These are phyloP conservation scores for Tenebrosternarchus preto DNA, from an alignment of 2,113 vertebrate genomes.

Conservation along the genomic window DNA sequence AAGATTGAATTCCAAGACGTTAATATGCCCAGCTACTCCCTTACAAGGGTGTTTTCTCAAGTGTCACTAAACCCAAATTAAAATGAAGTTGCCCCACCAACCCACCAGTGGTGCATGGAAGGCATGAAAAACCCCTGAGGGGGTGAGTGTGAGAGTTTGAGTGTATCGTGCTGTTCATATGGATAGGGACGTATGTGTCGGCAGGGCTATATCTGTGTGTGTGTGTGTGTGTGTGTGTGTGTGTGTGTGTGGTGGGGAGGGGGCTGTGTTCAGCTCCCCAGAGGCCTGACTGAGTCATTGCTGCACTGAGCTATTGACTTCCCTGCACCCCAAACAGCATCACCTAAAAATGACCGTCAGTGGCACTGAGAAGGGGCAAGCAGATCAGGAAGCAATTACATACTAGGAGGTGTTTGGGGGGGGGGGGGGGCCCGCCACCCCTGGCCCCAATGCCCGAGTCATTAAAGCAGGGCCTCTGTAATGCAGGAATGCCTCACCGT, in stretches of 20 bases:
- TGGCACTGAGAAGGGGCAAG: conserved; percentile 57
- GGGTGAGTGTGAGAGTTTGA: background rate
- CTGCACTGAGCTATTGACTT: conserved; percentile 12
- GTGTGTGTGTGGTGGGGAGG: too few relatives aligned
- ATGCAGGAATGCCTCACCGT: conserved; percentile 70
- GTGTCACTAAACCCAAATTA: background rate
- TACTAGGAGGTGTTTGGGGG: conserved; percentile 61
- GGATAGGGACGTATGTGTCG: background rate
- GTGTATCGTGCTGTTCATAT: background rate
- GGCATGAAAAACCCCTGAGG: background rate
- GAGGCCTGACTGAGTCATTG: conserved; percentile 21
- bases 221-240: too few relatives aligned
- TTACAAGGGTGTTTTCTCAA: background rate
- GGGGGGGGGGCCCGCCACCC: conserved; percentile 53
- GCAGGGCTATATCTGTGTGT: background rate
- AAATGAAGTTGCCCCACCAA: background rate
- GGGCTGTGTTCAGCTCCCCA: conserved; percentile 1
- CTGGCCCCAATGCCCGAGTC: conserved; percentile 56
- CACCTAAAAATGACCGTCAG: conserved; percentile 39
- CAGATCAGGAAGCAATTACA: conserved; percentile 69
- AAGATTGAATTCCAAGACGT: too few relatives aligned
- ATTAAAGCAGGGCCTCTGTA: conserved; percentile 68
- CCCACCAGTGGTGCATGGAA: background rate
- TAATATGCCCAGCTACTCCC: too few relatives aligned
- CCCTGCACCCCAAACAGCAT: conserved; percentile 15